Evolutionary conservation across 2,888 invertebrate genomes (phyloP).

Genomic region (Hirtodrosophila trivittata): DNA sequence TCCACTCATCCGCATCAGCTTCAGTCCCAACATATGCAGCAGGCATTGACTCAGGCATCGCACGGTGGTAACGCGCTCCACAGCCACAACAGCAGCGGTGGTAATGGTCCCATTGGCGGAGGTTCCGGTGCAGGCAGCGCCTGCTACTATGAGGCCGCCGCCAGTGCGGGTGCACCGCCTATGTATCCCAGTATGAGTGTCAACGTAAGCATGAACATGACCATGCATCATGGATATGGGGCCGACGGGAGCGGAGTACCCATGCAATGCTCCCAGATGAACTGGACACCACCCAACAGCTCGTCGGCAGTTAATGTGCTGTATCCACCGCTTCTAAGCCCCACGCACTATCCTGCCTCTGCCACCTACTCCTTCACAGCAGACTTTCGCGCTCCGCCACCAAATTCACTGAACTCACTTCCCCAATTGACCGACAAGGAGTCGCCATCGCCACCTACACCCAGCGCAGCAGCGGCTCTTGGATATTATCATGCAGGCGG

Average conservation of each 20-base stretch:
- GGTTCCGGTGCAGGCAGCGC: conserved; percentile 42
- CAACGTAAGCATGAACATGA: conserved; percentile 98
- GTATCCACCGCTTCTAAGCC: conserved; percentile 88
- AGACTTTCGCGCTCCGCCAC: conserved; percentile 88
- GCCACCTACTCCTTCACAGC: conserved; percentile 93
- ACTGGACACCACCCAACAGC: conserved; percentile 89
- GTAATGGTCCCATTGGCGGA: conserved; percentile 33
- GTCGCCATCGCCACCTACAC: conserved; percentile 73
- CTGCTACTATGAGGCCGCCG: conserved; percentile 82
- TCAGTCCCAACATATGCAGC: conserved; percentile 66
- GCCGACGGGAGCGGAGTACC: conserved; percentile 81
- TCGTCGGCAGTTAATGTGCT: conserved; percentile 87
- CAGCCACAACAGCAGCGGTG: conserved; percentile 42
- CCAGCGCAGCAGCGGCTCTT: conserved; percentile 69
- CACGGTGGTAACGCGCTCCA: conserved; percentile 72
- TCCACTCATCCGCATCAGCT: conserved; percentile 58
- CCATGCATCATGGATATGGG: conserved; percentile 93
- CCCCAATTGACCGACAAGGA: conserved; percentile 78
- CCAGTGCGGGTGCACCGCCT: conserved; percentile 79
- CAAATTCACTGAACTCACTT: conserved; percentile 85
- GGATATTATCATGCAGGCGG: conserved; percentile 82
- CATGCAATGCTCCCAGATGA: conserved; percentile 88
- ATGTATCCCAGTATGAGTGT: conserved; percentile 97
- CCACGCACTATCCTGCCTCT: conserved; percentile 87
- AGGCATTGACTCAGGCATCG: conserved; percentile 71